Evolutionary conservation across 1,140 invertebrate genomes (phyloP).

Genomic region (Aphelenchoides besseyi): DNA sequence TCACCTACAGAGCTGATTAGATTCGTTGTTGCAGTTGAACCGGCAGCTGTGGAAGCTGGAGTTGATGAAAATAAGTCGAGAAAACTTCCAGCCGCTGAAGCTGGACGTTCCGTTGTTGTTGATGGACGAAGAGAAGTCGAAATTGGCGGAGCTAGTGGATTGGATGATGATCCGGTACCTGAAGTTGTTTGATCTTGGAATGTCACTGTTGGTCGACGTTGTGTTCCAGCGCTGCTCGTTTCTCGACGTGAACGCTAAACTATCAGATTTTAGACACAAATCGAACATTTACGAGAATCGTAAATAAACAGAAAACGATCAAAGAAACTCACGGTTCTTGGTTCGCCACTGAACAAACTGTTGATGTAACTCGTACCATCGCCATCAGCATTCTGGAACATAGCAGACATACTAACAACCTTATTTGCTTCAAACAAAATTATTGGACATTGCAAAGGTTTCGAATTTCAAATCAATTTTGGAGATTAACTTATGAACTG

Average conservation of each 20-base stretch:
- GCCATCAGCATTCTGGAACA: slow-evolving; percentile 6
- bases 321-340: not conserved
- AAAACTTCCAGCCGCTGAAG: slow-evolving; percentile 14
- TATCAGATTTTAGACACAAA: too few relatives aligned
- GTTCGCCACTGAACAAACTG: slow-evolving; percentile 11
- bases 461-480: not conserved
- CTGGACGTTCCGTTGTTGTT: not conserved
- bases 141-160: slow-evolving; percentile 1
- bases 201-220: slow-evolving; percentile 26
- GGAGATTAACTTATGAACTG: not conserved
- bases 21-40: not conserved
- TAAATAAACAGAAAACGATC: too few relatives aligned
- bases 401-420: not conserved
- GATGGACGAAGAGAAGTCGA: not conserved
- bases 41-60: not conserved
- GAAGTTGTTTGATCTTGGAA: slow-evolving; percentile 25
- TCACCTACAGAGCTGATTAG: not conserved
- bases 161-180: not conserved
- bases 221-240: slow-evolving; percentile 25
- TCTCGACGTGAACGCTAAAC: slow-evolving; percentile 19
- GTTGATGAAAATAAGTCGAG: not conserved
- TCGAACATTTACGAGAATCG: not conserved
- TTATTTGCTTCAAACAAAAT: not conserved
- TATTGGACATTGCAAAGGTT: not conserved
- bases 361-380: not conserved